Evolutionary conservation across 2,797 vertebrate genomes (phyloP), one percentile per base, ranked within the genome.

Genomic region (Acipenser oxyrinchus): DNA sequence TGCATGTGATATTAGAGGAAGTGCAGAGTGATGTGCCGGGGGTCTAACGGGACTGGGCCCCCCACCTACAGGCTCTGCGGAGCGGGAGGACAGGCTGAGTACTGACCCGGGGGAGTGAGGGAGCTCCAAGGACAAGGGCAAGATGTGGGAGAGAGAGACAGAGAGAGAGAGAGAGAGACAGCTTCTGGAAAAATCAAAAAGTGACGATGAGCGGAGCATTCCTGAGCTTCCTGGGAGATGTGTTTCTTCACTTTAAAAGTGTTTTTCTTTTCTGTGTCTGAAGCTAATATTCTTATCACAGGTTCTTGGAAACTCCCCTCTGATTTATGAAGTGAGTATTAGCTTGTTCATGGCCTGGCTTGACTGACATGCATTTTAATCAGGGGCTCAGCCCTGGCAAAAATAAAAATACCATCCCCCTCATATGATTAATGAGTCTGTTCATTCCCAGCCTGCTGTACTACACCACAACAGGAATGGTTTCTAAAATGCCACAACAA

Each of bases 201-300:
- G 11, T 8, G 11, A 53, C 8, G 8, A 8, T 53, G 11, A 53
- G 11, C 6, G 51, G 51, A 53, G 51, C 8, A 12, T 58, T 58
- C 55, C 55, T 58, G 55, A 10, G 8, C 51, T 8, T 8, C 51
- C 51, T 53, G 8, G 51, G 6, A 53, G 11, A 8, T 8, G 51
- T 53, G 51, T 58, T 37, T 37, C 23, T 37, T 37, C 23, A 1
- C 23, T 37, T 37, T 37, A 37, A 37, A 37, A 37, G 23, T 37
- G 23, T 37, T 37, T 37, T 37, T 37, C 23, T 37, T 37, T 1
- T 62, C 63, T 4, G 57, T 58, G 71, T 78, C 78, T 72, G 65
- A 78, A 78, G 69, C 75, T 82, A 79, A 76, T 79, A 67, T 63
- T 73, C 75, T 85, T 86, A 87, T 88, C 88, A 69, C 13, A 10